Evolutionary conservation across 2,888 invertebrate species (phyloP), one percentile per base, ranked within the genome.

Genomic region (Lagria hirta): DNA sequence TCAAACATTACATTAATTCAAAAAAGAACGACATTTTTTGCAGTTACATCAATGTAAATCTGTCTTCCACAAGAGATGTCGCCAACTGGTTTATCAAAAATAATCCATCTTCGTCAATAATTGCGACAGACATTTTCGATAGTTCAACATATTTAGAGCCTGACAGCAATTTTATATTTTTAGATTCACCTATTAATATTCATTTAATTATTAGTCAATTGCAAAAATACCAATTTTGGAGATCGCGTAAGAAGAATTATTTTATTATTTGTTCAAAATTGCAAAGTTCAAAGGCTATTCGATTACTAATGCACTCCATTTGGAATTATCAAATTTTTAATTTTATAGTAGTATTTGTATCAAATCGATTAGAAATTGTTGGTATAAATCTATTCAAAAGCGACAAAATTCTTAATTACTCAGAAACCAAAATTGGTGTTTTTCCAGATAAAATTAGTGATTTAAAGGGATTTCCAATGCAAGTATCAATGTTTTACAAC

Each of bases 271-370:
- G n/a, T n/a, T n/a, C n/a, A n/a, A n/a, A n/a, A n/a, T n/a, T n/a
- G n/a, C n/a, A n/a, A n/a, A n/a, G n/a, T n/a, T n/a, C n/a, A n/a
- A n/a, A n/a, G n/a, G n/a, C n/a, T n/a, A n/a, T n/a, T n/a, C n/a
- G n/a, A n/a, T n/a, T n/a, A n/a, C n/a, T n/a, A n/a, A n/a, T n/a
- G n/a, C n/a, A 23, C 23, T n/a, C 4, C n/a, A 27, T 27, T 27
- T n/a, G 27, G 12, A 12, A 5, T 12, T 13, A 12, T 13, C 12
- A 6, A 6, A 11, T 28, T 8, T 17, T 28, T 8, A 28, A 28
- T 11, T 28, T 28, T 11, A 17, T 28, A 8, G 15, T 28, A 3
- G 28, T 28, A n/a, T 28, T 28, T n/a, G 16, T 28, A 2, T 15
- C 17, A 3, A 15, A 28, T 5, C 6, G 17, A 4, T n/a, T 28